A percentile compares a stretch with the other conserved stretches of the same genome.
Evolutionary conservation across 1,140 invertebrate species (phyloP).

Genomic region (Scylla paramamosain): DNA sequence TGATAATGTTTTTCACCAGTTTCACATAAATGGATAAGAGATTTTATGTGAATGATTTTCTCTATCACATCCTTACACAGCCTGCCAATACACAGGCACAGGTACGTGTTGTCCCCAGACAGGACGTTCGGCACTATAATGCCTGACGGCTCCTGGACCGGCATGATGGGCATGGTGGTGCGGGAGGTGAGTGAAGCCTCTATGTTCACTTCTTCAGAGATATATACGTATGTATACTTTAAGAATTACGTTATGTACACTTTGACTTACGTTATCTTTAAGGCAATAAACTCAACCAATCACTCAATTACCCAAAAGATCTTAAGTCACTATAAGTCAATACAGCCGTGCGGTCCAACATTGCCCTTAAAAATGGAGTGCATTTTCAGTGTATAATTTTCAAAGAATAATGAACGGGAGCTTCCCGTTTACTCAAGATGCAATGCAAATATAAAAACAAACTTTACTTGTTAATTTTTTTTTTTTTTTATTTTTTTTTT

Average conservation of each 20-base stretch:
- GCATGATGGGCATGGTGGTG: slow-evolving; percentile 21
- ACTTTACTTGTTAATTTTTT: no score
- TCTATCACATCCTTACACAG: not conserved
- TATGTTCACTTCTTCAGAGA: not conserved
- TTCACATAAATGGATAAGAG: not conserved
- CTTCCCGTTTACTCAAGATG: no score
- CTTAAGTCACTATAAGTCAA: no score
- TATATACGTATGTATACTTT: no score
- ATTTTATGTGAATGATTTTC: not conserved
- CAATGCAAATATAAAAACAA: no score
- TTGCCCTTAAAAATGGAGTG: no score
- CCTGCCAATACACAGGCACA: not conserved
- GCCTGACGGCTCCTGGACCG: slow-evolving; percentile 2
- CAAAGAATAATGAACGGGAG: no score
- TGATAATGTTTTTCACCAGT: not conserved
- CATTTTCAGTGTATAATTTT: no score
- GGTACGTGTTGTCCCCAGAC: not conserved
- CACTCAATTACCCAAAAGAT: not conserved
- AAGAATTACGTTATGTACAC: not conserved
- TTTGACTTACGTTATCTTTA: not conserved
- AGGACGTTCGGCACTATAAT: not conserved
- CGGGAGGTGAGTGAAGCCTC: not conserved
- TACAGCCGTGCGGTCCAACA: no score
- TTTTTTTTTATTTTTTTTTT: no score
- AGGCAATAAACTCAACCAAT: not conserved